These are phyloP conservation scores for Orbicella faveolata DNA, from an alignment of 64 coral and sea anemone species.

Conservation along the genomic window DNA sequence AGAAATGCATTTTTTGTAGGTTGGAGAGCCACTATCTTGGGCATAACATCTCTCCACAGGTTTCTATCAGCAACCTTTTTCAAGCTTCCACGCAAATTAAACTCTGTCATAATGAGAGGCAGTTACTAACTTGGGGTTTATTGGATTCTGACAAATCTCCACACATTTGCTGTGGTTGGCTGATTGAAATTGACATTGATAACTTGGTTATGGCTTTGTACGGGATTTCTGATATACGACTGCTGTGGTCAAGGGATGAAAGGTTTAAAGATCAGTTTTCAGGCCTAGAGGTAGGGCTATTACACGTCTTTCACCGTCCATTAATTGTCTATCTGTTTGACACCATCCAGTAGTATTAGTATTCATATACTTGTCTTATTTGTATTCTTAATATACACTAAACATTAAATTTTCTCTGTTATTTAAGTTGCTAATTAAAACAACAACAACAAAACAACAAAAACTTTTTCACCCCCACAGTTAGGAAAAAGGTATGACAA, in stretches of 20 bases:
- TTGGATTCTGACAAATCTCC: conserved; percentile 15
- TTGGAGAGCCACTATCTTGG: conserved; percentile 39
- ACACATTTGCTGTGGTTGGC: conserved; percentile 53
- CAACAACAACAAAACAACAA: too few relatives aligned
- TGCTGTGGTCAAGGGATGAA: conserved; percentile 70
- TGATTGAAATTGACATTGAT: conserved; percentile 75
- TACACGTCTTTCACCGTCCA: too few relatives aligned
- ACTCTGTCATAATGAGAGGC: conserved; percentile 23
- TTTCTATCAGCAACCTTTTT: neutral
- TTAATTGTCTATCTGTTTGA: too few relatives aligned
- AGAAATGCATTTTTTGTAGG: conserved; percentile 39
- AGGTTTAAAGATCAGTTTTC: conserved; percentile 70
- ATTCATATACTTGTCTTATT: too few relatives aligned
- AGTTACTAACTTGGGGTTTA: conserved; percentile 62
- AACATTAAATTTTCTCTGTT: too few relatives aligned
- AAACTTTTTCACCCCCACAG: too few relatives aligned
- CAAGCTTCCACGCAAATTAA: neutral
- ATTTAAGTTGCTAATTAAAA: too few relatives aligned
- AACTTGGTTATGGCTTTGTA: conserved; percentile 39
- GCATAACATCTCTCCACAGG: neutral
- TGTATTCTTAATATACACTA: too few relatives aligned
- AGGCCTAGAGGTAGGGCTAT: neutral
- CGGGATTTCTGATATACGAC: conserved; percentile 67
- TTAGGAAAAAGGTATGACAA: too few relatives aligned
- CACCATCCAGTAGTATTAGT: too few relatives aligned